phyloP scores from a whole-genome alignment of 1,140 invertebrate genomes.

The Centruroides sculpturatus region DNA sequence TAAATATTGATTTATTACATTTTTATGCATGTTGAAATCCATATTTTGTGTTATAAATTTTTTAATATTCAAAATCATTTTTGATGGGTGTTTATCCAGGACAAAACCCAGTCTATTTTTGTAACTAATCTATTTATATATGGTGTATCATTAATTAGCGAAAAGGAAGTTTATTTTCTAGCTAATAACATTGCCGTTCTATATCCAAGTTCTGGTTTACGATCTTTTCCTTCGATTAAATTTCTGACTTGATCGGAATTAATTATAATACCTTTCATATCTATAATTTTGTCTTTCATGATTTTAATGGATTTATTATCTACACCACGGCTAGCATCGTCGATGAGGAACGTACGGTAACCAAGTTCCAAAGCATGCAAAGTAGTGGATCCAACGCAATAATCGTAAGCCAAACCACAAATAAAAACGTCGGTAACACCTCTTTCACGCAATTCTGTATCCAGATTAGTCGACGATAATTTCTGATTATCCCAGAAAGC shows the following conservation, averaged over 20 bases:
- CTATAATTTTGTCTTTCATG: constrained; percentile 56
- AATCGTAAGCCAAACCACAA: constrained; percentile 89
- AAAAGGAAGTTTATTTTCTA: no score
- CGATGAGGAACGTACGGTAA: constrained; percentile 74
- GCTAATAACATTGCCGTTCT: constrained; percentile 31
- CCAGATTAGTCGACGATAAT: constrained; percentile 69
- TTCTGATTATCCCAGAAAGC: constrained; percentile 97
- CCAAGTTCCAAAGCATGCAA: constrained; percentile 51
- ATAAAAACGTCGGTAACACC: constrained; percentile 84
- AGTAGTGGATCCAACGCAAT: constrained; percentile 53
- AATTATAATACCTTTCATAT: constrained; percentile 60
- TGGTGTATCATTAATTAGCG: no score
- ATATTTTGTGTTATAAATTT: no score
- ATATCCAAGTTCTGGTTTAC: constrained; percentile 70
- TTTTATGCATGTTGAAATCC: no score
- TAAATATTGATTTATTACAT: no score
- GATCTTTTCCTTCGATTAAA: constrained; percentile 72
- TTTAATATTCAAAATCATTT: no score
- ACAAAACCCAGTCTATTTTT: no score
- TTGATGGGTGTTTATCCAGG: no score
- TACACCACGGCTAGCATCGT: constrained; percentile 81
- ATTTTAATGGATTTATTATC: constrained; percentile 65
- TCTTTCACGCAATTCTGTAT: constrained; percentile 55
- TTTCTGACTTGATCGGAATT: constrained; percentile 50
- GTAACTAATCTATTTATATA: no score